Percentiles rank a stretch among this genome's conserved stretches.
Evolutionary conservation across 2,888 invertebrate genomes (phyloP).

Genomic region (Heliconius sara): DNA sequence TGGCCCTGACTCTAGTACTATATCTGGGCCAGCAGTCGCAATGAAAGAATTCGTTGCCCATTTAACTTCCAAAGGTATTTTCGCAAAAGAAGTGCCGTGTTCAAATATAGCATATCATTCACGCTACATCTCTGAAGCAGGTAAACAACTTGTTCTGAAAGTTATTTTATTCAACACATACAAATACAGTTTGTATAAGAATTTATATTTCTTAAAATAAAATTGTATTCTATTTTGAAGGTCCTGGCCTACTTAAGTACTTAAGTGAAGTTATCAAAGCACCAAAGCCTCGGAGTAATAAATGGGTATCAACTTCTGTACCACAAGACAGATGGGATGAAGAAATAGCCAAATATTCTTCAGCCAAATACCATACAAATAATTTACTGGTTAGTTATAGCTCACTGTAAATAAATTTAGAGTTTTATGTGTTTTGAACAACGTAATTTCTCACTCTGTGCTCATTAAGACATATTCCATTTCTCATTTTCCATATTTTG

Average conservation of each 20-base stretch:
- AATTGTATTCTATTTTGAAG: conserved; percentile 41
- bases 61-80: conserved; percentile 68
- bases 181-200: too few relatives aligned
- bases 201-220: neutral
- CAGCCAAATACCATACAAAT: conserved; percentile 93
- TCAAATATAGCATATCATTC: conserved; percentile 96
- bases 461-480: too few relatives aligned
- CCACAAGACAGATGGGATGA: conserved; percentile 85
- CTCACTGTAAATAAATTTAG: neutral
- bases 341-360: conserved; percentile 79
- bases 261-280: conserved; percentile 83
- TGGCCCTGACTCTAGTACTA: conserved; percentile 89
- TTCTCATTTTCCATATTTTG: too few relatives aligned
- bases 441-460: too few relatives aligned
- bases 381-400: conserved; percentile 85
- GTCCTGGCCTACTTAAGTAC: conserved; percentile 82
- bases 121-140: conserved; percentile 89
- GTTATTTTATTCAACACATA: neutral
- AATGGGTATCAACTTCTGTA: conserved; percentile 93
- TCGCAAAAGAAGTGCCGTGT: conserved; percentile 82
- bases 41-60: conserved; percentile 84
- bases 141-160: conserved; percentile 50
- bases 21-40: conserved; percentile 88
- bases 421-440: too few relatives aligned
- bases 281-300: conserved; percentile 85